Conservation (phyloP, 2,888 invertebrate species). For the Napeogenes sylphis region DNA sequence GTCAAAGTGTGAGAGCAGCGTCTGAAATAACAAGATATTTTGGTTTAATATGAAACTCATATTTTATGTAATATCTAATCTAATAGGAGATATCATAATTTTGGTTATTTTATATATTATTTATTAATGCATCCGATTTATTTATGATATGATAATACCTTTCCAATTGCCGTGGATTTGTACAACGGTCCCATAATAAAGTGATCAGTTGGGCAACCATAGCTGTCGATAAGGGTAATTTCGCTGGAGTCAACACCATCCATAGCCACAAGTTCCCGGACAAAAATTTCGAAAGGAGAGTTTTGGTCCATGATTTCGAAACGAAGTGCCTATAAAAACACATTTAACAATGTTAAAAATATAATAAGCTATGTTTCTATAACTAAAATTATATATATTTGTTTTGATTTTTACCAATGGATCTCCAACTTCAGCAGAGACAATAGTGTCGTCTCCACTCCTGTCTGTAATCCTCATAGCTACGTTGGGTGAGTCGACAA, state of each 20-base stretch:
- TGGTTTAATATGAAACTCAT: no score
- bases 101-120: no score
- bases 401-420: slow-evolving; percentile 77
- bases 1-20: slow-evolving; percentile 93
- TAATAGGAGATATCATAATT: no score
- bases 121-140: background rate
- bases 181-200: slow-evolving; percentile 95
- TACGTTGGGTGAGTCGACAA: slow-evolving; percentile 96
- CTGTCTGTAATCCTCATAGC: slow-evolving; percentile 95
- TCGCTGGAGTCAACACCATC: slow-evolving; percentile 95
- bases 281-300: slow-evolving; percentile 97
- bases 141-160: slow-evolving; percentile 72
- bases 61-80: background rate
- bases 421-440: slow-evolving; percentile 94
- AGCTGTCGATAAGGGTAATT: slow-evolving; percentile 93
- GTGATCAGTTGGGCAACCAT: slow-evolving; percentile 95
- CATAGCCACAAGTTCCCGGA: slow-evolving; percentile 95
- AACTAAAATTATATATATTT: slow-evolving; percentile 8
- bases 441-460: slow-evolving; percentile 88
- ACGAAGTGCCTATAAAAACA: slow-evolving; percentile 82
- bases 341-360: slow-evolving; percentile 23
- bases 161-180: slow-evolving; percentile 87
- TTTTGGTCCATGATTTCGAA: slow-evolving; percentile 95
- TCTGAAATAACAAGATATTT: slow-evolving; percentile 69
- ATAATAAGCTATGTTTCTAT: background rate